These are phyloP conservation scores for Operophtera brumata DNA, from an alignment of 2,888 invertebrate species.

Conservation along the genomic window DNA sequence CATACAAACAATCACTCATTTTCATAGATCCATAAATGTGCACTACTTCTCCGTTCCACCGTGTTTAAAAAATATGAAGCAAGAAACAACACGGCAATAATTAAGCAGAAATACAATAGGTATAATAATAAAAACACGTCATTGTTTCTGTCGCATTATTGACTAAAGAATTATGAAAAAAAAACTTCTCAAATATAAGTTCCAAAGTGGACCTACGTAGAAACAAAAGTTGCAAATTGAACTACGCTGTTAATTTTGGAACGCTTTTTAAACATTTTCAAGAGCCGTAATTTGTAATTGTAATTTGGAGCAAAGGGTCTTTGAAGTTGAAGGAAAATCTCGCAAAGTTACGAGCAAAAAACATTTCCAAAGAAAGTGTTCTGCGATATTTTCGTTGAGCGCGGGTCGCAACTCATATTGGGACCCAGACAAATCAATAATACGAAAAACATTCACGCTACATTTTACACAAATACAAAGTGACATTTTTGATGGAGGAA, in stretches of 20 bases:
- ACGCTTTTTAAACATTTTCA: conserved; percentile 36
- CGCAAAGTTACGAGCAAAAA: conserved; percentile 35
- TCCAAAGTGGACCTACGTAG: conserved; percentile 12
- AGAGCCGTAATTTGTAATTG: conserved; percentile 37
- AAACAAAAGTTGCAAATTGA: conserved; percentile 33
- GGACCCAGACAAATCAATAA: conserved; percentile 16
- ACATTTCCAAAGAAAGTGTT: conserved; percentile 33
- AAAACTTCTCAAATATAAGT: background rate
- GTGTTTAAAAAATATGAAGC: no score
- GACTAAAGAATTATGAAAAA: no score
- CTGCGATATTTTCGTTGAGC: conserved; percentile 22
- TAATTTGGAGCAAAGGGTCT: conserved; percentile 38
- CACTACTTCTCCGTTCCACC: no score
- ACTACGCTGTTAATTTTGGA: conserved; percentile 35
- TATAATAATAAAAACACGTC: no score
- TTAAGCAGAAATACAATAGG: no score
- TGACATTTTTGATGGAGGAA: background rate
- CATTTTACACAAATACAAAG: background rate
- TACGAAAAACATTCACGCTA: background rate
- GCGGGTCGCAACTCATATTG: conserved; percentile 24
- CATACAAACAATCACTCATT: no score
- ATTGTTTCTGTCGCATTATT: no score
- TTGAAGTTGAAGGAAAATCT: conserved; percentile 37
- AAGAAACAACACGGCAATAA: no score
- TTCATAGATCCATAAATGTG: no score